Base-by-base conservation (phyloP, 2,113 vertebrate genomes). In the Entomyzon cyanotis region DNA sequence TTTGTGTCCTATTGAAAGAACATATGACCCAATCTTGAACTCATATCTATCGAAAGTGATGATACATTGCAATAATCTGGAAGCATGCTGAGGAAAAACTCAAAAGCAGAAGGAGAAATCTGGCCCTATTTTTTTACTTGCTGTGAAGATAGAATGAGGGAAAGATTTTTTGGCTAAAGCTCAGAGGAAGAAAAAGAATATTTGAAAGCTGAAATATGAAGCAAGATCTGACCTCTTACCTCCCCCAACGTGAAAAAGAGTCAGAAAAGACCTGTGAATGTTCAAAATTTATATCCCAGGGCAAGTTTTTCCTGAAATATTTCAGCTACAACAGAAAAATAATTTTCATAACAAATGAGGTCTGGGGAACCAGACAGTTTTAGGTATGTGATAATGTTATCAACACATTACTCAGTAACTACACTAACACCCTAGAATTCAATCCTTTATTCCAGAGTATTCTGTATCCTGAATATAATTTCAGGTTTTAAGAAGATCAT, bases 51-150 rank as follows among this genome's bases (percentile, higher is more conserved):
- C 3, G 0, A 49, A 96, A 95, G 42, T 56, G 80, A 84, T 84
- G 85, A 91, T 83, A 76, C 79, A 92, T 93, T 87, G 60, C 82
- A 65, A 42, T 82, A 95, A 92, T 84, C 83, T 94, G 68, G 47
- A 97, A 90, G 7, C 33, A 83, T 63, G 13, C 46, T 86, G 78
- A 55, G 76, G 47, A 44, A 74, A 95, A 93, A 62, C 39, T 73
- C 50, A 78, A 86, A 93, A 78, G 33, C 33, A 74, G 46, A 58
- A 77, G 50, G 52, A 59, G 44, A 92, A 89, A 75, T 15, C 12
- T 60, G 10, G 42, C 16, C 19, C 14, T 5, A 21, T 46, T 70
- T 93, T 93, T 85, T 91, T 0, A 63, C 53, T 93, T 88, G 18
- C 42, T 92, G 16, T 77, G 83, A 91, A 90, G 75, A 60, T 8